Percentiles rank a stretch among this genome's conserved stretches.
phyloP scores from a whole-genome alignment of 1,140 invertebrate genomes.

The Tetranychus urticae region DNA sequence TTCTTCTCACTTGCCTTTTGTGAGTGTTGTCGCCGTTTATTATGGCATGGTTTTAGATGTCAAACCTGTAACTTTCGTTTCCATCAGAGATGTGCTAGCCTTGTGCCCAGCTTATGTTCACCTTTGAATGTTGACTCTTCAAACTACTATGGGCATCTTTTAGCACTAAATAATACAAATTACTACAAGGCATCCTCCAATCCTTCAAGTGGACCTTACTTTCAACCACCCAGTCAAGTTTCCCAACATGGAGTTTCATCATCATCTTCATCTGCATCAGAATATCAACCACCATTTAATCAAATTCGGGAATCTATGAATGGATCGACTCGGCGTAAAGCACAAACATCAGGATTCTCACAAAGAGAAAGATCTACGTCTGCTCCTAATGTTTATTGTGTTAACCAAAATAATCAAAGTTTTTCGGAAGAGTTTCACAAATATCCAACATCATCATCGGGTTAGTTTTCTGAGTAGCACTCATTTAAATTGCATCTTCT shows the following conservation, averaged over 20 bases:
- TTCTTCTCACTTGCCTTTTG: conserved; percentile 87
- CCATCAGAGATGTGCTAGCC: conserved; percentile 66
- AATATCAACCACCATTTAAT: conserved; percentile 10
- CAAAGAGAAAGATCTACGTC: conserved; percentile 80
- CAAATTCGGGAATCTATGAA: conserved; percentile 3
- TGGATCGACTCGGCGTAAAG: not conserved
- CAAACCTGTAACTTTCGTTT: conserved; percentile 83
- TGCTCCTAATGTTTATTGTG: conserved; percentile 79
- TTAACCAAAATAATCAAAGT: conserved; percentile 26
- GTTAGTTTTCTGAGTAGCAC: not conserved
- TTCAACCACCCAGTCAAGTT: conserved; percentile 11
- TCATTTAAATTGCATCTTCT: too few species aligned
- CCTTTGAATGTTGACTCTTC: conserved; percentile 45
- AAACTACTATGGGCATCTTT: conserved; percentile 17
- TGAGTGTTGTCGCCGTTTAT: conserved; percentile 61
- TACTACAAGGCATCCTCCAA: conserved; percentile 19
- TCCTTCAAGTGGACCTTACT: conserved; percentile 13
- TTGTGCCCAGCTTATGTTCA: conserved; percentile 62
- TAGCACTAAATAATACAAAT: conserved; percentile 16
- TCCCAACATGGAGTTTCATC: not conserved
- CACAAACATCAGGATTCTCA: conserved; percentile 26
- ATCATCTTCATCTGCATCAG: conserved; percentile 1
- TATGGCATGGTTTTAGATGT: conserved; percentile 85
- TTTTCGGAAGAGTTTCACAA: not conserved
- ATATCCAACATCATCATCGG: not conserved